Evolutionary conservation across 1,140 invertebrate genomes (phyloP).

Genomic region (Coboldia fuscipes): DNA sequence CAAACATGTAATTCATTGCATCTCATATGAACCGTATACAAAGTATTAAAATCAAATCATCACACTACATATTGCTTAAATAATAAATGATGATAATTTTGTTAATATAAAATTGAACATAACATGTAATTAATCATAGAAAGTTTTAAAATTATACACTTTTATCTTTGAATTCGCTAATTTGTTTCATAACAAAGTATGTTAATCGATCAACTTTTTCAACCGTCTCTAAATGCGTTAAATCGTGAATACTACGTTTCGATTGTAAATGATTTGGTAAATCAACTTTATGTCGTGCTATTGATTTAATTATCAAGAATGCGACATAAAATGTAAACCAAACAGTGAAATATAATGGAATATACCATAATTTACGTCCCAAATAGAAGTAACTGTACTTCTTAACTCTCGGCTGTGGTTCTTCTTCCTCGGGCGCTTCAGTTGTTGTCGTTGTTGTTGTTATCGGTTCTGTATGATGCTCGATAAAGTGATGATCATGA

Average conservation of each 20-base stretch:
- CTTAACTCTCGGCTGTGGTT: constrained; percentile 37
- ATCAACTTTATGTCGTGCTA: constrained; percentile 47
- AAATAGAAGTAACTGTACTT: constrained; percentile 67
- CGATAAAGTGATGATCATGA: constrained; percentile 22
- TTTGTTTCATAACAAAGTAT: constrained; percentile 15
- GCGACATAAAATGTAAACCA: constrained; percentile 60
- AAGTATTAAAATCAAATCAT: too few relatives aligned
- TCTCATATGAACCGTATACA: too few relatives aligned
- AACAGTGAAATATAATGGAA: constrained; percentile 64
- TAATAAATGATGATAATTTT: too few relatives aligned
- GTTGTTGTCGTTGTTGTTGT: constrained; percentile 22
- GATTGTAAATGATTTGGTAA: constrained; percentile 16
- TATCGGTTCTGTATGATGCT: constrained; percentile 19
- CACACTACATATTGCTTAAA: too few relatives aligned
- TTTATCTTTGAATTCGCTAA: constrained; percentile 18
- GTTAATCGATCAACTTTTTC: constrained; percentile 17
- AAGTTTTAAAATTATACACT: constrained; percentile 17
- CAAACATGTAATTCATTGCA: too few relatives aligned
- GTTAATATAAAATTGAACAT: too few relatives aligned
- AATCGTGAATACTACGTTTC: constrained; percentile 8
- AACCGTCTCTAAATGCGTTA: constrained; percentile 7
- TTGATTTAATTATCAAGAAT: constrained; percentile 52
- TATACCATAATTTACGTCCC: constrained; percentile 59
- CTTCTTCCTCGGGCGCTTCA: constrained; percentile 23
- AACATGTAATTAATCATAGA: too few relatives aligned